Base-by-base conservation (phyloP, 1,140 invertebrate genomes). In the Scaptomyza pallida region DNA sequence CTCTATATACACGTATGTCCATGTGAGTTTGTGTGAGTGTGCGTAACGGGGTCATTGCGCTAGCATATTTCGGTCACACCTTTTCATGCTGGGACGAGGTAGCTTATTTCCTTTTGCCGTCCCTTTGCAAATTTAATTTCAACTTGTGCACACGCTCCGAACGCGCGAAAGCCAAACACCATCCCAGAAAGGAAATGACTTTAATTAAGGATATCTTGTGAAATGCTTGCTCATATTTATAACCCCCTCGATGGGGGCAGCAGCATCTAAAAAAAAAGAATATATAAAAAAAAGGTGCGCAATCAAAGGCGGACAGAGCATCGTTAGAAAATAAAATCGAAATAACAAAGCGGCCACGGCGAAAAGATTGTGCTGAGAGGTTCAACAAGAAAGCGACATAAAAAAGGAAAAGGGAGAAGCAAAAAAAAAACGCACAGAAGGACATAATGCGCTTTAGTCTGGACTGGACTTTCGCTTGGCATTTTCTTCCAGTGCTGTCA, bases 191-290 rank as follows among this genome's bases (percentile, higher is more conserved):
- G 83, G 83, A 89, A 89, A 83, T 83, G 65, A 75, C 83, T 89
- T 88, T 88, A 89, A 88, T 88, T 88, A 89, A 83, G 78, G 75
- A 79, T 88, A 88, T 82, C 83, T 88, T 74, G 64, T 63, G 82
- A 86, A 88, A 78, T 70, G 74, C 69, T 75, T 80, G 76, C 78
- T 88, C 71, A 88, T 88, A 88, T 88, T 88, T 88, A 88, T 82
- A 81, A 63, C 78, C 61, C 51, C 60, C 48, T 57, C 26, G 50
- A 62, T 62, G 23, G 16, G 41, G 5, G 55, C 16, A 19, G 48
- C 35, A 43, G 16, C 52, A 69, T 44, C 62, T 62, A 67, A 52
- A 64, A 30, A 85, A 72, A 73, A 80, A 60, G 60, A 80, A n/a
- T n/a, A n/a, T n/a, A n/a, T 62, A 67, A 52, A 64, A 30, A 86